phyloP scores from a whole-genome alignment of 2,113 vertebrate genomes.

The Xenus cinereus region DNA sequence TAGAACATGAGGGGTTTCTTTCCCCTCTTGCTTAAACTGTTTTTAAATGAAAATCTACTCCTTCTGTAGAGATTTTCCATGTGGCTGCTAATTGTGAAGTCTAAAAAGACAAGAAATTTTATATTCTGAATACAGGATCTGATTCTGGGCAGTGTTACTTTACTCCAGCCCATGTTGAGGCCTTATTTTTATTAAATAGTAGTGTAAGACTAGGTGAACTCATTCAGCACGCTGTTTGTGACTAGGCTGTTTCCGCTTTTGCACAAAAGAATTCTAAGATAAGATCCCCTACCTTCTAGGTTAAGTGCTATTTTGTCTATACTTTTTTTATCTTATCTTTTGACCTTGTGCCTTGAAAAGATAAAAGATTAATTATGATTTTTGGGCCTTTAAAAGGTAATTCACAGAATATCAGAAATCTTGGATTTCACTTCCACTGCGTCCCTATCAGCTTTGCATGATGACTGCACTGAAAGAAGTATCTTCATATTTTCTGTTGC shows the following conservation, averaged over 20 bases:
- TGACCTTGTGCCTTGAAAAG: neutral
- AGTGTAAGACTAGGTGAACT: accelerated
- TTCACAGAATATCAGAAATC: neutral
- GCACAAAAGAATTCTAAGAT: neutral
- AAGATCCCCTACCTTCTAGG: neutral
- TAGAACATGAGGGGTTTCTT: neutral
- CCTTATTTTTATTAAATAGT: neutral
- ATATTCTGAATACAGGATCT: neutral
- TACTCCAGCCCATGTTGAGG: neutral
- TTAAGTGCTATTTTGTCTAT: neutral
- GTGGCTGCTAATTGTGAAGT: neutral
- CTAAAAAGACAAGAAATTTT: neutral
- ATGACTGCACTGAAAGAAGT: neutral
- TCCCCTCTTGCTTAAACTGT: neutral
- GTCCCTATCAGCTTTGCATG: neutral
- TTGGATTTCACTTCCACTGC: neutral
- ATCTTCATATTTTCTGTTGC: neutral
- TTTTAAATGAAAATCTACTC: neutral
- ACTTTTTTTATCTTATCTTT: neutral
- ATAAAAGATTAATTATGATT: neutral
- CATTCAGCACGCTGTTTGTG: neutral
- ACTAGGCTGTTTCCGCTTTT: neutral
- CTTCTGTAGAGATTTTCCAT: neutral
- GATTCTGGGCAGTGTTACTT: neutral
- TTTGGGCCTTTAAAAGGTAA: neutral